Percentiles rank a stretch among this genome's conserved stretches.
phyloP scores from a whole-genome alignment of 1,140 invertebrate species.

The Musca vetustissima region DNA sequence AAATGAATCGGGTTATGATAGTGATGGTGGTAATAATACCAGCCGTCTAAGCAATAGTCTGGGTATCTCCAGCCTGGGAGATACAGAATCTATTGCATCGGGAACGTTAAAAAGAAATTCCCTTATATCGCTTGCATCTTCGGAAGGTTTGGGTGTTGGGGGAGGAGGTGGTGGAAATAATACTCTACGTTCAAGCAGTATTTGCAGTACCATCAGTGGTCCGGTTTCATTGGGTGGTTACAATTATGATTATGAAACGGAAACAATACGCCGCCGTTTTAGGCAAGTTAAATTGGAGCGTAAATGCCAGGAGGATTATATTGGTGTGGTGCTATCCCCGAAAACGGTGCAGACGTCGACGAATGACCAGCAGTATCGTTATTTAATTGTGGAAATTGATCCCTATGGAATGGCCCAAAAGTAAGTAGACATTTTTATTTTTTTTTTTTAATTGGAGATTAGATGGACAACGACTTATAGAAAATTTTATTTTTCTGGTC shows the following conservation, averaged over 20 bases:
- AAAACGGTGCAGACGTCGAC: constrained; percentile 60
- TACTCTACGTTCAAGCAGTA: constrained; percentile 38
- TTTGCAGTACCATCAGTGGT: constrained; percentile 39
- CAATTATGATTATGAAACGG: constrained; percentile 52
- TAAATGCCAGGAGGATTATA: constrained; percentile 65
- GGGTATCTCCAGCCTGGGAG: constrained; percentile 51
- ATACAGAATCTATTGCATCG: constrained; percentile 55
- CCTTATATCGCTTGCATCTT: constrained; percentile 50
- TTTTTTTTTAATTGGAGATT: no score
- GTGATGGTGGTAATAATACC: constrained; percentile 68
- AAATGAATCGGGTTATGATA: constrained; percentile 81
- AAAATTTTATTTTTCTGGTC: no score
- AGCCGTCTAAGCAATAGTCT: constrained; percentile 55
- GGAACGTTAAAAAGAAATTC: constrained; percentile 53
- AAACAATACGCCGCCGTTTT: constrained; percentile 56
- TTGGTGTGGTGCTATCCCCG: constrained; percentile 71
- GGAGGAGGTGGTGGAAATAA: constrained; percentile 11
- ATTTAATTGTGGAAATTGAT: constrained; percentile 80
- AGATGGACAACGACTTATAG: no score
- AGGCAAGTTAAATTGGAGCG: constrained; percentile 63
- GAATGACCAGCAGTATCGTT: constrained; percentile 67
- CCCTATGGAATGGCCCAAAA: constrained; percentile 77
- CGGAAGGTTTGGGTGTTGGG: constrained; percentile 41
- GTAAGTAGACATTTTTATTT: constrained; percentile 60
- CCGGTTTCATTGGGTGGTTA: constrained; percentile 48